phyloP scores from a whole-genome alignment of 2,113 vertebrate genomes.

The Cepphus grylle region DNA sequence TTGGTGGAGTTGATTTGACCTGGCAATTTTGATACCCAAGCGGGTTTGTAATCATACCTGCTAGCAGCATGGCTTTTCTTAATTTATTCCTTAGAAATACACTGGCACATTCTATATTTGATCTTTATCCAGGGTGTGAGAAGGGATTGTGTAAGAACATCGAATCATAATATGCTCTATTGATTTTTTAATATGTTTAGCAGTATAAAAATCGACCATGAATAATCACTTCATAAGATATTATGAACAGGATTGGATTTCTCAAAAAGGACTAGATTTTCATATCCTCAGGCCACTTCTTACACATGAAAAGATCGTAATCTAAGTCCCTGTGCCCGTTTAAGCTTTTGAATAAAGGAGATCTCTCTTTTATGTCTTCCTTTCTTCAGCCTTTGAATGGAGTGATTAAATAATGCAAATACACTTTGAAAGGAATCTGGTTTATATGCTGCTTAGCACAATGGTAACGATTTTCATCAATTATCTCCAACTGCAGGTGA shows the following conservation, averaged over 20 bases:
- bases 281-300: neutral
- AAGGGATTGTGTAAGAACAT: neutral
- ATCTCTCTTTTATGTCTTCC: neutral
- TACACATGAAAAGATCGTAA: neutral
- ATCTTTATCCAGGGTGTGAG: neutral
- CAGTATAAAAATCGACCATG: neutral
- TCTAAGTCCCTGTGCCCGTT: neutral
- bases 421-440: neutral
- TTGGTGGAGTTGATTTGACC: neutral
- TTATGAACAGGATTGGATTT: neutral
- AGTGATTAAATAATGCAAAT: neutral
- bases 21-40: neutral
- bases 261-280: neutral
- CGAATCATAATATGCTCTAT: neutral
- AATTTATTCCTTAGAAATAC: neutral
- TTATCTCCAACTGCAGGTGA: slow-evolving; percentile 74
- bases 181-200: neutral
- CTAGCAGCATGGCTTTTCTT: neutral
- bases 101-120: neutral
- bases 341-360: neutral
- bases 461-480: neutral
- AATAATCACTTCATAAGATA: neutral
- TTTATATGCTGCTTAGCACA: neutral
- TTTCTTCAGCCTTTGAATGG: neutral
- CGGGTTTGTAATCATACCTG: neutral